Percentiles rank a stretch among this genome's conserved stretches.
phyloP scores from a whole-genome alignment of 2,797 vertebrate species.

The Percopsis omiscomaycus region DNA sequence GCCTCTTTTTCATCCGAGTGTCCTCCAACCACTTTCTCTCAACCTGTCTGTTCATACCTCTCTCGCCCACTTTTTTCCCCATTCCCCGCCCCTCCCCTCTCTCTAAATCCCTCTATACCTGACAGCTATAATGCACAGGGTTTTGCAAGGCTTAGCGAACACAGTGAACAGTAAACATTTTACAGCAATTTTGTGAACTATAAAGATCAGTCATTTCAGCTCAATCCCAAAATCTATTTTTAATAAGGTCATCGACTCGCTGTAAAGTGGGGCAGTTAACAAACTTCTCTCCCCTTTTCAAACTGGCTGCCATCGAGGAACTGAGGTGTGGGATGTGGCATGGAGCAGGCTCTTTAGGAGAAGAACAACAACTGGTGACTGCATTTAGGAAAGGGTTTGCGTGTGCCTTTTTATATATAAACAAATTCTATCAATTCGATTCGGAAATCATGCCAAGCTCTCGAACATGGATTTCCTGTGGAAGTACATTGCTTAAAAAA shows the following conservation, averaged over 20 bases:
- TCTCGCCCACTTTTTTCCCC: background rate
- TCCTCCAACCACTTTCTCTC: slow-evolving; percentile 21
- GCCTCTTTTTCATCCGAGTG: slow-evolving; percentile 11
- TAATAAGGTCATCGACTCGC: slow-evolving; percentile 55
- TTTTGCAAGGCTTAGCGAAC: slow-evolving; percentile 35
- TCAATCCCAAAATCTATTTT: slow-evolving; percentile 34
- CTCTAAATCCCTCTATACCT: background rate
- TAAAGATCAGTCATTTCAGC: slow-evolving; percentile 39
- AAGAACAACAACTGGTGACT: slow-evolving; percentile 43
- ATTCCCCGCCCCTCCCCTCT: background rate
- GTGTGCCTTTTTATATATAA: slow-evolving; percentile 7
- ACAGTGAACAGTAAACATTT: slow-evolving; percentile 53
- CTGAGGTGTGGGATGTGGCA: slow-evolving; percentile 38
- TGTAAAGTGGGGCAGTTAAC: slow-evolving; percentile 45
- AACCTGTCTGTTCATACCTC: slow-evolving; percentile 13
- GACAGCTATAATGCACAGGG: slow-evolving; percentile 20
- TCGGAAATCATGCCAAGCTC: no score
- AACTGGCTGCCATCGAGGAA: slow-evolving; percentile 10
- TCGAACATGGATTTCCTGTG: no score
- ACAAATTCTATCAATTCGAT: no score
- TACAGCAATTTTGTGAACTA: slow-evolving; percentile 39
- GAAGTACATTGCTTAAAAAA: no score
- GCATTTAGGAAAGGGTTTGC: slow-evolving; percentile 32
- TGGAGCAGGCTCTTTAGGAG: slow-evolving; percentile 33
- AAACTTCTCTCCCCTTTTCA: slow-evolving; percentile 33